phyloP scores from a whole-genome alignment of 2,888 invertebrate species.

The Psylliodes chrysocephalus region DNA sequence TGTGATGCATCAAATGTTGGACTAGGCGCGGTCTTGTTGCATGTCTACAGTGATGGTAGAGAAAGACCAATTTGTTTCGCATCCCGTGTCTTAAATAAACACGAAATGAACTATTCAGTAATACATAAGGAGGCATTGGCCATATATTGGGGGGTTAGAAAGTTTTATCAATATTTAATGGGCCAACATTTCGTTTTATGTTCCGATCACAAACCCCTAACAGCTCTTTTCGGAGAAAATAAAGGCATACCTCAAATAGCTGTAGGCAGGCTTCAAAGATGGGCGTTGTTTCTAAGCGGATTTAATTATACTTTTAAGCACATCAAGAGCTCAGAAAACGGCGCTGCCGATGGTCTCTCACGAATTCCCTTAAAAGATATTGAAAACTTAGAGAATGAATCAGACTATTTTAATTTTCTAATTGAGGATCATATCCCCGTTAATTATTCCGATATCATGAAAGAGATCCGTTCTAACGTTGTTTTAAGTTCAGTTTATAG shows the following conservation, averaged over 20 bases:
- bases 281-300: constrained; percentile 27
- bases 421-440: constrained; percentile 19
- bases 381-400: constrained; percentile 15
- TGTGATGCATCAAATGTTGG: constrained; percentile 25
- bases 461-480: constrained; percentile 11
- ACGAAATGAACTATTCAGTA: constrained; percentile 17
- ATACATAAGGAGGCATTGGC: constrained; percentile 22
- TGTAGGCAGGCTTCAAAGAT: constrained; percentile 25
- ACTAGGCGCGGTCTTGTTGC: too few relatives aligned
- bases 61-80: too few relatives aligned
- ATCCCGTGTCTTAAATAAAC: constrained; percentile 19
- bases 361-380: constrained; percentile 14
- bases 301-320: constrained; percentile 26
- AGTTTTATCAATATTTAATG: constrained; percentile 25
- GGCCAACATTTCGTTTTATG: constrained; percentile 21
- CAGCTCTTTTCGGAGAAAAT: constrained; percentile 24
- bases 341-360: constrained; percentile 17
- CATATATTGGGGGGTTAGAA: constrained; percentile 20
- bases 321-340: constrained; percentile 22
- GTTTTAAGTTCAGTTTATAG: constrained; percentile 24
- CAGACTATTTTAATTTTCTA: constrained; percentile 24
- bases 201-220: constrained; percentile 21
- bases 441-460: constrained; percentile 10
- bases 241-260: too few relatives aligned
- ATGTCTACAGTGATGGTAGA: too few relatives aligned